Base-by-base conservation (phyloP, 2,888 invertebrate genomes). In the Morpho helenor region DNA sequence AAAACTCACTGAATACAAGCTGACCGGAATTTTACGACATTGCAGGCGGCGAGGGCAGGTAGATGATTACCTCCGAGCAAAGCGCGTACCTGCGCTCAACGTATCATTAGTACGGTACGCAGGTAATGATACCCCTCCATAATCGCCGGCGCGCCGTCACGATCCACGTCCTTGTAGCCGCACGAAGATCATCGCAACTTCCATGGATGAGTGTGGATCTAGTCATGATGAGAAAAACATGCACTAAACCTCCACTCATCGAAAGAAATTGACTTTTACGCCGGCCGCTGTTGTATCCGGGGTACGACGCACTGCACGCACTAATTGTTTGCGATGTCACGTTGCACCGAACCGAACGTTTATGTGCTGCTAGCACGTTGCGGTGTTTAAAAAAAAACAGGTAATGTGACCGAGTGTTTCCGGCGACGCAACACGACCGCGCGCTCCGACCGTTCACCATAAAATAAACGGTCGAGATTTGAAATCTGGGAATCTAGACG, bases 181-280 rank as follows among this genome's bases (percentile, higher is more conserved):
- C 60, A 60, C 74, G 90, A 76, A 77, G 92, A 87, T 82, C 84
- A 87, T 82, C 86, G 87, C 91, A 89, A 90, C 86, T 91, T 92
- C 93, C 92, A 92, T 94, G 94, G 94, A 94, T 94, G 94, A 94
- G 94, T 94, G 94, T 94, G 94, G 94, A 94, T 94, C 94, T 94
- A 94, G 94, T 94, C 94, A 94, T 94, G 94, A 88, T 87, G 89
- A 79, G 51, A 59, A 90, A 94, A 90, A 94, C 94, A 94, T 94
- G 94, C 92, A 94, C 94, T 92, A 93, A 93, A 94, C 93, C 93
- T 93, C 91, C 93, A 94, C 93, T 91, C 94, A 94, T 92, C 94
- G 91, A 93, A 92, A 92, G 92, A 91, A 91, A 88, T 90, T 91
- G 91, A 88, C 87, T 74, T 80, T 77, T 75, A 71, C 75, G 73